phyloP scores from a whole-genome alignment of 2,888 invertebrate species.

The Lomographa bimaculata region DNA sequence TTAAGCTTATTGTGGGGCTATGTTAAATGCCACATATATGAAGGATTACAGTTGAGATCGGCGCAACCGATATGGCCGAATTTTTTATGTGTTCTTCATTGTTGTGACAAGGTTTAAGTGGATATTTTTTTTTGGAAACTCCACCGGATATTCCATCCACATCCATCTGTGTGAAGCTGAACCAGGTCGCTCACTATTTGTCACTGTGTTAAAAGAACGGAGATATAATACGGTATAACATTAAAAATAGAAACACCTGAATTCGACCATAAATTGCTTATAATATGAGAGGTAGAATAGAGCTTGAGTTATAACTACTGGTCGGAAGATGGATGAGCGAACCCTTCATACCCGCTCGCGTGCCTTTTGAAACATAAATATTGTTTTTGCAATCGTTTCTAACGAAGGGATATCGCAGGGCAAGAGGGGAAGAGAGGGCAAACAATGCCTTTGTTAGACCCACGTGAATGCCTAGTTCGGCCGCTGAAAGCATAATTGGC shows the following conservation, averaged over 20 bases:
- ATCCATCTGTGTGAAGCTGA: too few species aligned
- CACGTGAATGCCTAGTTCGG: constrained; percentile 1
- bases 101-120: too few species aligned
- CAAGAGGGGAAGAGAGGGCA: neutral
- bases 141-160: too few species aligned
- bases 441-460: constrained; percentile 9
- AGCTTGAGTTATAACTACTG: constrained; percentile 9
- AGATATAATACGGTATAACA: too few species aligned
- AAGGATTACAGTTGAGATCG: too few species aligned
- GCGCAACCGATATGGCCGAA: too few species aligned
- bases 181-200: too few species aligned
- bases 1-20: too few species aligned
- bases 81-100: too few species aligned
- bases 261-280: constrained; percentile 3
- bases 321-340: constrained; percentile 11
- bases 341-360: constrained; percentile 12
- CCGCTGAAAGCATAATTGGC: constrained; percentile 8
- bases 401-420: constrained; percentile 11
- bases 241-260: constrained; percentile 6
- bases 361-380: constrained; percentile 17
- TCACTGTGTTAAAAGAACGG: too few species aligned
- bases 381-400: constrained; percentile 18
- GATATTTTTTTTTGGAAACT: too few species aligned
- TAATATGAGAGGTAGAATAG: constrained; percentile 5
- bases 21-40: too few species aligned